phyloP scores from a whole-genome alignment of 2,888 invertebrate genomes.

The Cryptus viduatorius region DNA sequence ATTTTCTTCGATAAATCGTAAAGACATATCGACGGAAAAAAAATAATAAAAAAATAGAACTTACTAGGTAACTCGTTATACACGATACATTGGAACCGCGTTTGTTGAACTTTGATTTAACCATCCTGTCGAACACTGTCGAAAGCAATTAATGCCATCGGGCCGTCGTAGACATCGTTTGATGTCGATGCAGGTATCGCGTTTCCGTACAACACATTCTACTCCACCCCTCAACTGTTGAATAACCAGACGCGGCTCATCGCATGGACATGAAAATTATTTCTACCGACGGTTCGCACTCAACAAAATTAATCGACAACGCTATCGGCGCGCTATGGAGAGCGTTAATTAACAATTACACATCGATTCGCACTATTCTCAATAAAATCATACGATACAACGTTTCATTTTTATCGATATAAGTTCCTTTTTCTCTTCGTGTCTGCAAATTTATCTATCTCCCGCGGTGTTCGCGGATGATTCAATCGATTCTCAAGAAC shows the following conservation, averaged over 20 bases:
- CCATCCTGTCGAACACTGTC: not conserved
- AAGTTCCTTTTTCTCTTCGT: constrained; percentile 31
- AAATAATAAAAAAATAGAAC: too few species aligned
- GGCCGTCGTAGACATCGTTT: constrained; percentile 61
- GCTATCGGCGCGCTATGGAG: constrained; percentile 23
- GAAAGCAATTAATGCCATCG: constrained; percentile 53
- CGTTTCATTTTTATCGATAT: constrained; percentile 48
- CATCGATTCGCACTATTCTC: not conserved
- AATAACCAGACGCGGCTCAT: constrained; percentile 49
- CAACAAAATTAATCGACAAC: constrained; percentile 58
- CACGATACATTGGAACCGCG: not conserved
- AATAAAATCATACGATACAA: constrained; percentile 57
- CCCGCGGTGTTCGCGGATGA: constrained; percentile 69
- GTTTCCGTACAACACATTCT: constrained; percentile 38
- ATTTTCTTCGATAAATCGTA: not conserved
- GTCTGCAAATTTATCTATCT: constrained; percentile 63
- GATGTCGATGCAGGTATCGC: constrained; percentile 61
- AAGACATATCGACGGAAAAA: not conserved
- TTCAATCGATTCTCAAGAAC: constrained; percentile 75
- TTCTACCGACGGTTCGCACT: constrained; percentile 27
- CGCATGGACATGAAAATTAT: constrained; percentile 44
- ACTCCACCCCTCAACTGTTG: constrained; percentile 51
- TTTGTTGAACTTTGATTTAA: constrained; percentile 28
- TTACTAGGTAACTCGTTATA: not conserved
- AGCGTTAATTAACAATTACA: constrained; percentile 61